Evolutionary conservation across 92 coral and sea anemone species (phyloP), one percentile per base, ranked within the genome.

Genomic region (Heteractis magnifica): DNA sequence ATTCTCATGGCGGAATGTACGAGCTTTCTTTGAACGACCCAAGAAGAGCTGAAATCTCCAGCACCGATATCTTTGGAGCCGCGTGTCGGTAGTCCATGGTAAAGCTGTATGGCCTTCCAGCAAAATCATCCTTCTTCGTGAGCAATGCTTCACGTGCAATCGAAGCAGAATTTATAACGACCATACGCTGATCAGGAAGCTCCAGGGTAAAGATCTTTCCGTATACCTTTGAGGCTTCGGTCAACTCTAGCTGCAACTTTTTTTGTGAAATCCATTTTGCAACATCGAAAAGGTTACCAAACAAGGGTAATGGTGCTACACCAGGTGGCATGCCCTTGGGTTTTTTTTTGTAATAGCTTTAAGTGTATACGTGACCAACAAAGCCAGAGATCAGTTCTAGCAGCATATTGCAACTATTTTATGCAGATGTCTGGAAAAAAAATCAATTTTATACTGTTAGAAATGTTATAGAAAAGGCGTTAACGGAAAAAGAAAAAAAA

Each of bases 1-100:
- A 75, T 77, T 77, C 92, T 89, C 88, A 91, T 83, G 15, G 94
- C 94, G 15, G 90, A 89, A 78, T 91, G 94, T 0, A 88, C 92
- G 15, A 91, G 78, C 83, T 91, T 91, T 56, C 94, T 85, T 52
- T 79, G 90, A 21, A 64, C 48, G 52, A 90, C n/a, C 90, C 87
- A 75, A 12, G 86, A 56, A 1, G 84, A 56, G 15, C 87, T 75
- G 60, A 85, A 89, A 75, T 89, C 89, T n/a, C 87, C 86, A 77
- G 86, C 72, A 0, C 84, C 83, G 65, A 90, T 90, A 81, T 90
- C 90, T 51, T 81, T 86, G 16, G 84, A 84, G 6, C 90, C 92
- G 50, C 85, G 84, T 8, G 87, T 82, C 18, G 70, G 49, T 85
- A 84, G 11, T 86, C 70, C 79, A 51, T 71, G 5, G 80, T 86